Evolutionary conservation across 1,140 invertebrate species (phyloP).

Genomic region (Megalopta genalis): DNA sequence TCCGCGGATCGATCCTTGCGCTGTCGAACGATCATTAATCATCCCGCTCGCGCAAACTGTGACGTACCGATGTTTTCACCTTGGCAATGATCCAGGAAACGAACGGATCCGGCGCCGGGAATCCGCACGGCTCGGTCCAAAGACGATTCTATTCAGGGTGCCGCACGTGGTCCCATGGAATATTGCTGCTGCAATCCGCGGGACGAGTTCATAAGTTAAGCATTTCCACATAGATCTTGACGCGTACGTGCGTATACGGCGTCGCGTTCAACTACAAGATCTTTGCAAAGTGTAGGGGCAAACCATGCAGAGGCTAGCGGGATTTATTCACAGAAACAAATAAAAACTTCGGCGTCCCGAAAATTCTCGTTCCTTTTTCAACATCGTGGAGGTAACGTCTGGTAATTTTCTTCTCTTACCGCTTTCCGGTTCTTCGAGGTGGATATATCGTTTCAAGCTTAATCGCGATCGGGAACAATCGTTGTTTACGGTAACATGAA

Average conservation of each 20-base stretch:
- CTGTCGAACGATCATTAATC: slow-evolving; percentile 62
- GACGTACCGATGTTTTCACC: slow-evolving; percentile 69
- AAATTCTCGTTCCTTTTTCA: no score
- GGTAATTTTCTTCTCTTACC: no score
- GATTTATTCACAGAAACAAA: no score
- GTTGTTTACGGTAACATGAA: no score
- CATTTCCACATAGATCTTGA: slow-evolving; percentile 58
- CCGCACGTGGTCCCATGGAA: slow-evolving; percentile 56
- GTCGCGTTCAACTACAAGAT: not conserved
- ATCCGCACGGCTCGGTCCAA: slow-evolving; percentile 35
- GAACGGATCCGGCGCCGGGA: slow-evolving; percentile 44
- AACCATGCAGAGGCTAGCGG: no score
- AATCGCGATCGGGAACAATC: no score
- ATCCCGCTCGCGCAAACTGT: slow-evolving; percentile 52
- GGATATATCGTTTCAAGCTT: no score
- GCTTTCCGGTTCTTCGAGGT: no score
- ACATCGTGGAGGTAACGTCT: no score
- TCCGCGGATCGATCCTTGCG: slow-evolving; percentile 18
- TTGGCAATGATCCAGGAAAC: slow-evolving; percentile 72
- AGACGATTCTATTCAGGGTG: slow-evolving; percentile 60
- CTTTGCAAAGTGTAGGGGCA: no score
- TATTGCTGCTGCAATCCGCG: slow-evolving; percentile 54
- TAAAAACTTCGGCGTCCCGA: no score
- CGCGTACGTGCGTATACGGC: slow-evolving; percentile 20
- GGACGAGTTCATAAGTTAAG: slow-evolving; percentile 60